These are phyloP conservation scores for Darevskia mixta DNA, from an alignment of 2,797 vertebrate species.

Conservation along the genomic window DNA sequence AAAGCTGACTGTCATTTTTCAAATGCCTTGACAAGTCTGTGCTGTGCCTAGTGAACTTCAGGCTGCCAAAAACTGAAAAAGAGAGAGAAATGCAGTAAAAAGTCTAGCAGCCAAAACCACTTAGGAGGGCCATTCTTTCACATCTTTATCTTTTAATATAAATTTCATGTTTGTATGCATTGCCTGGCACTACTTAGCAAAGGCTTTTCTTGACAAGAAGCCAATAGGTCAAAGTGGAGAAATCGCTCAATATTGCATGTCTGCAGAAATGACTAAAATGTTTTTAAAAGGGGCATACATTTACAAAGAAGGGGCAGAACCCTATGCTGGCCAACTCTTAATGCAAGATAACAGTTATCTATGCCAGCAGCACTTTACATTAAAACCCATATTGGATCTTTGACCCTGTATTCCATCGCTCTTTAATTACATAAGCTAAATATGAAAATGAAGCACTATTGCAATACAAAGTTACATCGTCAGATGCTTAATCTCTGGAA, in stretches of 20 bases:
- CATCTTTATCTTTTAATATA: neutral
- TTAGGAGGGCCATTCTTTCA: neutral
- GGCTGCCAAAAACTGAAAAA: constrained; percentile 8
- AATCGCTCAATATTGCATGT: neutral
- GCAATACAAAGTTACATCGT: neutral
- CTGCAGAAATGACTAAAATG: neutral
- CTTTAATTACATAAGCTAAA: constrained; percentile 1
- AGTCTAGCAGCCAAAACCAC: neutral
- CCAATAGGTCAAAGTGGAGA: neutral
- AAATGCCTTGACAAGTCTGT: neutral
- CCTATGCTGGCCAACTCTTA: neutral
- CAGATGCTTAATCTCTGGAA: neutral
- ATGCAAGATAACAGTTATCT: neutral
- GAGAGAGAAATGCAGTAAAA: constrained; percentile 16
- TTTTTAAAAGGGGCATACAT: neutral
- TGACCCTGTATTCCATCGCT: neutral
- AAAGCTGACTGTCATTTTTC: neutral
- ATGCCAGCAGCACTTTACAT: neutral
- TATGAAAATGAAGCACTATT: neutral
- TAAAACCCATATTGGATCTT: neutral
- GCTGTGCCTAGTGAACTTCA: constrained; percentile 7
- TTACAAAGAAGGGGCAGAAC: neutral
- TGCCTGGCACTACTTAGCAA: constrained; percentile 15
- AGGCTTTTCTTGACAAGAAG: neutral
- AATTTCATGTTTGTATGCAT: neutral